phyloP scores from a whole-genome alignment of 2,888 invertebrate genomes.

The Penaeus monodon region DNA sequence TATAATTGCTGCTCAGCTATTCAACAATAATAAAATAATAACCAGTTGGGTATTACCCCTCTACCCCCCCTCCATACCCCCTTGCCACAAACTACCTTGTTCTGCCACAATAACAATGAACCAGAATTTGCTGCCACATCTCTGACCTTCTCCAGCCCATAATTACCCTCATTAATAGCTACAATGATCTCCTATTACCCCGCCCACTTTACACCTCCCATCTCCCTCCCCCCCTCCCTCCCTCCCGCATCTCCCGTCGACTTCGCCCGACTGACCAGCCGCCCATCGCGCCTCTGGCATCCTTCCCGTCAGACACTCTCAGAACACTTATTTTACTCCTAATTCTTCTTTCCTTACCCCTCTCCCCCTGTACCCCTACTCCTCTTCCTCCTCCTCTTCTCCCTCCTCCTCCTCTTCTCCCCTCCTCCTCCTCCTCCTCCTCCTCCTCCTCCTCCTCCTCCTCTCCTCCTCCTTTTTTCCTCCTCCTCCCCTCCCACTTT shows the following conservation, averaged over 20 bases:
- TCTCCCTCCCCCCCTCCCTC: background rate
- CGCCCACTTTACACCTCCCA: background rate
- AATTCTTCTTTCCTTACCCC: background rate
- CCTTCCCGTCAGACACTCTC: no score
- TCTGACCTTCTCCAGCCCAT: background rate
- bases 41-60: no score
- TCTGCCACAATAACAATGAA: no score
- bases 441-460: accelerated
- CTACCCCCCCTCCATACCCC: no score
- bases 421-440: no score
- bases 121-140: background rate
- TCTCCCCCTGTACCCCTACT: background rate
- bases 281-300: background rate
- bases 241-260: background rate
- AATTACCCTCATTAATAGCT: background rate
- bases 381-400: background rate
- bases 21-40: no score
- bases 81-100: no score
- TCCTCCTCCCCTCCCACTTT: background rate
- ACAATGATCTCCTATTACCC: background rate
- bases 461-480: no score
- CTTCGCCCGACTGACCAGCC: background rate
- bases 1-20: no score
- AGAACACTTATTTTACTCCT: background rate
- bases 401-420: no score